Conservation (phyloP, 2,797 vertebrate species). For the Botia almorhae region DNA sequence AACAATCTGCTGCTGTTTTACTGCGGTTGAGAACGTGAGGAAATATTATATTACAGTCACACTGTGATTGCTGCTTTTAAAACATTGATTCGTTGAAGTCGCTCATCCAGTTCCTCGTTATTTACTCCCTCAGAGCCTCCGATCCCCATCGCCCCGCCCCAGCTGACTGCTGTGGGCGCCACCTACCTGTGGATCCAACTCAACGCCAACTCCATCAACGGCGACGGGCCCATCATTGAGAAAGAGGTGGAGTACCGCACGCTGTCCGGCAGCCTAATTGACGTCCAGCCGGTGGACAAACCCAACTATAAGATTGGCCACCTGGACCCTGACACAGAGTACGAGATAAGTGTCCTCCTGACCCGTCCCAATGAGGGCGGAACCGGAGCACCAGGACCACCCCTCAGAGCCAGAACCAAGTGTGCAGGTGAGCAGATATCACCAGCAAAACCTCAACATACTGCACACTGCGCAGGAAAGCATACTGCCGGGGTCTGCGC, state of each 20-base stretch:
- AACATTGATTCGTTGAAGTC: too few relatives aligned
- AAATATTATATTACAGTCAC: too few relatives aligned
- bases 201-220: slow-evolving; percentile 91
- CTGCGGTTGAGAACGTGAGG: too few relatives aligned
- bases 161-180: slow-evolving; percentile 86
- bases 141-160: slow-evolving; percentile 90
- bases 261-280: slow-evolving; percentile 86
- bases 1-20: too few relatives aligned
- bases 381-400: slow-evolving; percentile 91
- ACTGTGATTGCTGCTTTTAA: too few relatives aligned
- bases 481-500: background rate
- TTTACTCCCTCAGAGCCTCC: slow-evolving; percentile 83
- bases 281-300: slow-evolving; percentile 92
- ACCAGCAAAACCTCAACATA: too few relatives aligned
- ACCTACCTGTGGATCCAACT: slow-evolving; percentile 91
- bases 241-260: slow-evolving; percentile 92
- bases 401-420: slow-evolving; percentile 91
- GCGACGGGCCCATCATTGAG: slow-evolving; percentile 86
- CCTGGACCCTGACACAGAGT: slow-evolving; percentile 93
- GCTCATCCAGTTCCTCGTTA: background rate
- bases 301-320: slow-evolving; percentile 95
- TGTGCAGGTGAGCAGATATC: slow-evolving; percentile 87
- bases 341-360: slow-evolving; percentile 94
- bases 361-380: slow-evolving; percentile 93
- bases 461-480: too few relatives aligned